Base-by-base conservation (phyloP, 2,888 invertebrate species). In the Melieria omissa region DNA sequence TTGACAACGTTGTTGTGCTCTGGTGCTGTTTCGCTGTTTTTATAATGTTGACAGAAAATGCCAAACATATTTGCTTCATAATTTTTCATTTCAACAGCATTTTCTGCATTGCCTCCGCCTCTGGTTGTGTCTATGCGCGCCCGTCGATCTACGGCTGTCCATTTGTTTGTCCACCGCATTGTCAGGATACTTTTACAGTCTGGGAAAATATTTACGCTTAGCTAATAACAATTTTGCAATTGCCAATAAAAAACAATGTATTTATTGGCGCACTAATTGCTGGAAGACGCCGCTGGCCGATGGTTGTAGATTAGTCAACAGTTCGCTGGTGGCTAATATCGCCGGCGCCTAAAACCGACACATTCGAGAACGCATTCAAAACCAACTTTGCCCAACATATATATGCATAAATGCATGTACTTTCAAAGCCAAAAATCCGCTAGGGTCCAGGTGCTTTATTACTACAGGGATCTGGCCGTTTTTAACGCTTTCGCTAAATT, bases 51-150 rank as follows among this genome's bases (percentile, higher is more conserved):
- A 14, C 14, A 52, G 9, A 57, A 60, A 65, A 65, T 9, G 29
- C 65, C 41, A 29, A 49, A n/a, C 16, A 71, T 71, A 61, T 42
- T 65, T 61, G 49, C 61, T 60, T 71, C 71, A 71, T 71, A 71
- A 71, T 71, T 60, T 61, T 71, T 49, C 45, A 52, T 60, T 61
- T 44, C 52, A 65, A 71, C 71, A 65, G 14, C 16, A 71, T 71
- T 61, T 65, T 60, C 60, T 10, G 12, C 60, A 71, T 71, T 52
- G 12, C 14, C n/a, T 8, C n/a, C 52, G 12, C 9, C 12, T 49
- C 12, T 49, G 8, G 49, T 49, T 16, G 16, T 16, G 16, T 16
- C 16, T 16, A 16, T 16, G 16, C 16, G 16, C 16, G 16, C 16
- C 16, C 16, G 16, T 16, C 16, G 16, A 16, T 16, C 16, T 16